A percentile compares a stretch with the other conserved stretches of the same genome.
Evolutionary conservation across 2,888 invertebrate species (phyloP).

Genomic region (Druceiella hillmani): DNA sequence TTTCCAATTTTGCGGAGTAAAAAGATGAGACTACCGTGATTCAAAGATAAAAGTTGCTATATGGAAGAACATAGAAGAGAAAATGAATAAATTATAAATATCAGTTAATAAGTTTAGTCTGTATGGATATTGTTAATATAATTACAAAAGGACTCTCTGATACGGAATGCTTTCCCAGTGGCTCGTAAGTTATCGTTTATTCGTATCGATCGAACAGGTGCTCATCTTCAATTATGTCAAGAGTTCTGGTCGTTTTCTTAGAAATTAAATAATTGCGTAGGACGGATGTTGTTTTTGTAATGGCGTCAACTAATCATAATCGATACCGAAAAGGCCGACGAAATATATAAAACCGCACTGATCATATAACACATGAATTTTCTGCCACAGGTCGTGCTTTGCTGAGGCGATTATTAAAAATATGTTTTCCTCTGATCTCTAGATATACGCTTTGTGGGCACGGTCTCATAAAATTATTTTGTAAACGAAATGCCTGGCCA

Average conservation of each 20-base stretch:
- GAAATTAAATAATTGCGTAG: slow-evolving; percentile 22
- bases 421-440: slow-evolving; percentile 16
- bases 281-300: slow-evolving; percentile 20
- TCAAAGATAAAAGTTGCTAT: no score
- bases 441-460: slow-evolving; percentile 17
- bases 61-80: no score
- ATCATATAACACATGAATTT: slow-evolving; percentile 17
- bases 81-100: no score
- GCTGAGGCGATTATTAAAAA: slow-evolving; percentile 19
- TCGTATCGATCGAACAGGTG: slow-evolving; percentile 18
- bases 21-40: no score
- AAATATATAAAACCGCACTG: slow-evolving; percentile 16
- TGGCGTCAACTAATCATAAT: slow-evolving; percentile 22
- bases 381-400: slow-evolving; percentile 19
- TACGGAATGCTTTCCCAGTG: slow-evolving; percentile 23
- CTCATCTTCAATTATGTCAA: slow-evolving; percentile 20
- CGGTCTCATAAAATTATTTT: slow-evolving; percentile 19
- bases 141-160: no score
- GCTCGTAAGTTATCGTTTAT: slow-evolving; percentile 23
- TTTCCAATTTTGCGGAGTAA: no score
- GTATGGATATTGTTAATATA: no score
- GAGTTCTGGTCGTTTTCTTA: slow-evolving; percentile 20
- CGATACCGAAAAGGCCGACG: slow-evolving; percentile 23
- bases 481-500: slow-evolving; percentile 10
- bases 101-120: no score